Conservation (phyloP, 2,113 vertebrate species). For the Odobenus rosmarus region DNA sequence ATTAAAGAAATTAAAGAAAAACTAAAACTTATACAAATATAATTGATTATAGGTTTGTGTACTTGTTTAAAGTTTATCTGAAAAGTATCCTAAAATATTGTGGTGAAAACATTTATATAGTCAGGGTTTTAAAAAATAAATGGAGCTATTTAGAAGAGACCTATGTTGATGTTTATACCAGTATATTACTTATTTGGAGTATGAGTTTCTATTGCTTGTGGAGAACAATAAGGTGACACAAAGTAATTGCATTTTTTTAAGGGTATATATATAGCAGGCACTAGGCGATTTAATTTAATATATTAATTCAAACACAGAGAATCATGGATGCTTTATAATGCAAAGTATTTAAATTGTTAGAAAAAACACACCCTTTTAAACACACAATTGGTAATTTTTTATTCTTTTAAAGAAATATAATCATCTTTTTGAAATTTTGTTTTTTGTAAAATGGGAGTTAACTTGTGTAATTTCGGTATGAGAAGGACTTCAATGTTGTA, state of each 20-base stretch:
- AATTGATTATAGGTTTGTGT: not conserved
- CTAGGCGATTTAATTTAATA: conserved; percentile 37
- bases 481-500: not conserved
- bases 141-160: not conserved
- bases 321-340: not conserved
- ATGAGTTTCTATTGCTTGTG: not conserved
- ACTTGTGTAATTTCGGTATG: not conserved
- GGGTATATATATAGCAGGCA: not conserved
- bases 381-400: not conserved
- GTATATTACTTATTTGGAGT: conserved; percentile 31
- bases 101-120: not conserved
- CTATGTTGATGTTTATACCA: not conserved
- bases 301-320: not conserved
- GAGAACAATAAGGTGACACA: conserved; percentile 22
- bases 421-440: not conserved
- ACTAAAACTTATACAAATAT: not conserved
- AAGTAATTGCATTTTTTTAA: conserved; percentile 9
- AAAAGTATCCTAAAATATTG: not conserved
- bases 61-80: not conserved
- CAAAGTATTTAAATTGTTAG: conserved; percentile 57
- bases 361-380: not conserved
- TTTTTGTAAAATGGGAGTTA: not conserved
- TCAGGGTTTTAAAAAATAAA: conserved; percentile 21
- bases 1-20: not conserved
- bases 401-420: not conserved